Conservation (phyloP, 1,140 invertebrate genomes). For the Zaprionus ornatus region DNA sequence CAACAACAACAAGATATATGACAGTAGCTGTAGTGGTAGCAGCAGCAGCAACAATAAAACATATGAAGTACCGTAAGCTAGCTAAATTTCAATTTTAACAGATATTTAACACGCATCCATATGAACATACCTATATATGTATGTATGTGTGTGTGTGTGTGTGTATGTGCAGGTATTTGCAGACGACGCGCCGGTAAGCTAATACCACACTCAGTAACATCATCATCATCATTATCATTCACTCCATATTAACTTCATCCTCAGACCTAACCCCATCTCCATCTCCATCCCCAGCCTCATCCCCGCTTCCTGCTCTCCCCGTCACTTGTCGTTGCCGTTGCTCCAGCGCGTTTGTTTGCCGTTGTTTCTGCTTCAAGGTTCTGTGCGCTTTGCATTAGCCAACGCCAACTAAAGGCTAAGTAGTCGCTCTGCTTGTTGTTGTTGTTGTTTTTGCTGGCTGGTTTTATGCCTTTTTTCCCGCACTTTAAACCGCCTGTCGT, state of each 20-base stretch:
- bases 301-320: not conserved
- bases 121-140: conserved; percentile 22
- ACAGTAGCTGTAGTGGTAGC: conserved; percentile 35
- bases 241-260: conserved; percentile 25
- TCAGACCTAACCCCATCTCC: conserved; percentile 19
- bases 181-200: conserved; percentile 43
- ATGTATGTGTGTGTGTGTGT: conserved; percentile 22
- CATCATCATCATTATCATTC: conserved; percentile 27
- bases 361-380: conserved; percentile 77
- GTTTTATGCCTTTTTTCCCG: conserved; percentile 1
- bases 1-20: not conserved
- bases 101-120: conserved; percentile 69
- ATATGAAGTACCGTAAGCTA: conserved; percentile 59
- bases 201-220: conserved; percentile 45
- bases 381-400: conserved; percentile 74
- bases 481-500: conserved; percentile 4
- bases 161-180: conserved; percentile 16
- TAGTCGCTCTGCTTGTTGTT: conserved; percentile 36
- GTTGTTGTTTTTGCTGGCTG: conserved; percentile 13
- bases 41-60: not conserved
- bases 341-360: conserved; percentile 66
- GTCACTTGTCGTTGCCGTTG: not conserved
- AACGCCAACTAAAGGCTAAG: conserved; percentile 55
- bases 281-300: conserved; percentile 22
- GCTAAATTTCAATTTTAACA: conserved; percentile 70